Percentiles rank a stretch among this genome's conserved stretches.
phyloP scores from a whole-genome alignment of 2,797 vertebrate genomes.

The Xerus rutilus region DNA sequence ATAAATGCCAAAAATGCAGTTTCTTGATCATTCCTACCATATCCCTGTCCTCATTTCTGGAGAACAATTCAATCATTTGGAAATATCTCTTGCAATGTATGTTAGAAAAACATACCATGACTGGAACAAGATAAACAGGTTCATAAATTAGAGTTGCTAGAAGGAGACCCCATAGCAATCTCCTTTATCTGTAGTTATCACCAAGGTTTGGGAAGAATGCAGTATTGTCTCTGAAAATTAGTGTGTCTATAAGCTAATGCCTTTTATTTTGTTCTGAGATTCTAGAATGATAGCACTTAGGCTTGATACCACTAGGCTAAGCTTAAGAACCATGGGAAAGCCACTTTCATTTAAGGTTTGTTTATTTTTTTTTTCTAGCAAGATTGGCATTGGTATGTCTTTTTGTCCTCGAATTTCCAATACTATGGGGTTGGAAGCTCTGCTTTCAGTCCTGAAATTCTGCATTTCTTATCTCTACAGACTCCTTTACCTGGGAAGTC shows the following conservation, averaged over 20 bases:
- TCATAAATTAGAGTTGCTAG: constrained; percentile 19
- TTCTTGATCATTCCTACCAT: neutral
- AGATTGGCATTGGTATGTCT: constrained; percentile 7
- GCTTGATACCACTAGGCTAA: constrained; percentile 14
- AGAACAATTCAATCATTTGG: constrained; percentile 14
- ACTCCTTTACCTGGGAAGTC: neutral
- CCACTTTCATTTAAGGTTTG: neutral
- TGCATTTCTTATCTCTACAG: constrained; percentile 9
- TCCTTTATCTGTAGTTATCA: constrained; percentile 50
- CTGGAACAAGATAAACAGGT: constrained; percentile 49
- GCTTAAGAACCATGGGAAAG: constrained; percentile 39
- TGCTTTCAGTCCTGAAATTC: constrained; percentile 38
- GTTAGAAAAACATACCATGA: neutral
- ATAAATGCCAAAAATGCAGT: constrained; percentile 46
- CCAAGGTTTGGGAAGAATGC: constrained; percentile 48
- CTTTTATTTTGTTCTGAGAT: constrained; percentile 40
- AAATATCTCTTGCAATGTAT: neutral
- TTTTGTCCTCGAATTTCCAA: constrained; percentile 47
- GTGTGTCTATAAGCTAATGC: constrained; percentile 16
- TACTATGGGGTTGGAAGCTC: neutral
- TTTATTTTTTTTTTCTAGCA: constrained; percentile 36
- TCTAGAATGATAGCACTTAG: constrained; percentile 7
- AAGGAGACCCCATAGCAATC: constrained; percentile 16
- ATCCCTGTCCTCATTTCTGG: neutral
- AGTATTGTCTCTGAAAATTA: constrained; percentile 54